Conservation (phyloP, 2,113 vertebrate species). For the Tetrao urogallus region DNA sequence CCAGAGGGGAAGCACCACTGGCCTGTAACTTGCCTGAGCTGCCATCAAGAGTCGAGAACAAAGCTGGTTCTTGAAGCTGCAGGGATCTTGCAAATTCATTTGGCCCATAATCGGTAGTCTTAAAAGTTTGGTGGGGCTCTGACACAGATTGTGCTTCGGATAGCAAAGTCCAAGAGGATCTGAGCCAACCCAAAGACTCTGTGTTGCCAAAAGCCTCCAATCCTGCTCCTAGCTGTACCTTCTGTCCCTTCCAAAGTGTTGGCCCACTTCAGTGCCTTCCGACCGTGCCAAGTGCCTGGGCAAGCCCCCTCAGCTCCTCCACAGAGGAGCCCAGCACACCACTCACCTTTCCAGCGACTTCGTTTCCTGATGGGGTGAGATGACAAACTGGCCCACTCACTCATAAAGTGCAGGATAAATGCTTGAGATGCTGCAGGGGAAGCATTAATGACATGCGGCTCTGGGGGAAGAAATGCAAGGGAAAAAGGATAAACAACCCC, state of each 20-base stretch:
- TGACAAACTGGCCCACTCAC: background rate
- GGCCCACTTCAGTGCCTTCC: fast-evolving
- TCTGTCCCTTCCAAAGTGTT: background rate
- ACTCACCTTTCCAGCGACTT: background rate
- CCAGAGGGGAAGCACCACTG: background rate
- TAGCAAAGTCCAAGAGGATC: background rate
- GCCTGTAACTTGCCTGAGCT: background rate
- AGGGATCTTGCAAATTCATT: slow-evolving; percentile 15
- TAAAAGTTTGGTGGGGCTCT: background rate
- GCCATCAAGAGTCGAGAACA: background rate
- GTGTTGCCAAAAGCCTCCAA: background rate
- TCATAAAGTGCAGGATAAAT: background rate
- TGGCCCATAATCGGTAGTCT: background rate
- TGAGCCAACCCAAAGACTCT: background rate
- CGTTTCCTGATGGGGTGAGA: background rate
- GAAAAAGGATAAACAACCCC: background rate
- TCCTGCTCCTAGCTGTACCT: background rate
- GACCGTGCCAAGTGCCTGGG: background rate
- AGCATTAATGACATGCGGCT: background rate
- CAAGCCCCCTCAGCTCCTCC: background rate
- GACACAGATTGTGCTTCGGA: background rate
- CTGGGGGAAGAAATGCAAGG: background rate
- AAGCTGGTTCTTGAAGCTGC: background rate
- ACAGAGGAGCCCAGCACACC: background rate
- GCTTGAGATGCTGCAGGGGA: background rate